Conservation (phyloP, 2,113 vertebrate genomes). For the Pitta sordida region DNA sequence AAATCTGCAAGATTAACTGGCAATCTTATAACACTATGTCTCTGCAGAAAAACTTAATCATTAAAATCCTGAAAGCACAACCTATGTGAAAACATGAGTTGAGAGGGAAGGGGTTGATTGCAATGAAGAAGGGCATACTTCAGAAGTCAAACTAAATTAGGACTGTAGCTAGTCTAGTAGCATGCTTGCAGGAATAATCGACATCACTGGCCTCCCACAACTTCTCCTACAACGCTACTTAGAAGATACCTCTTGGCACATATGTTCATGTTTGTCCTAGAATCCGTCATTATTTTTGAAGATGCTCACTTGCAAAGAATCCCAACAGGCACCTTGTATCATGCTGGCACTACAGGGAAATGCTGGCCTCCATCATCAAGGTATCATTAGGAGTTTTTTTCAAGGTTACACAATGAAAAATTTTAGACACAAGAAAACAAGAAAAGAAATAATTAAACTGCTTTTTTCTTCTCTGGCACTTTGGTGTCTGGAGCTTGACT, state of each 20-base stretch:
- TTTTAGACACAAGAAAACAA: neutral
- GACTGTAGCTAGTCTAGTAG: neutral
- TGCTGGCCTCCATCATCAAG: neutral
- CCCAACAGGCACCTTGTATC: neutral
- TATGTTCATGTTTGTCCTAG: neutral
- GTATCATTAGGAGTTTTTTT: neutral
- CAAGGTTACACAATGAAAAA: neutral
- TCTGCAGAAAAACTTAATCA: neutral
- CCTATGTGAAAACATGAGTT: neutral
- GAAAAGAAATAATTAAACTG: neutral
- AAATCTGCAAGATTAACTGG: neutral
- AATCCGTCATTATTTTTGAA: neutral
- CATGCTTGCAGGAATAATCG: neutral
- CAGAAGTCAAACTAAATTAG: neutral
- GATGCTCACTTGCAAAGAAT: neutral
- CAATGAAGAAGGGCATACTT: neutral
- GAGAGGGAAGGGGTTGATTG: neutral
- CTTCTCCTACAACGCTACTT: neutral
- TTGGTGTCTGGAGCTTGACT: neutral
- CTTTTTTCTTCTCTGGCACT: neutral
- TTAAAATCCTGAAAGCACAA: neutral
- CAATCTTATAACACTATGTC: neutral
- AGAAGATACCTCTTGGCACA: neutral
- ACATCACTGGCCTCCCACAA: neutral
- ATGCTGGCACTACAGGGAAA: fast-evolving